Conservation (phyloP, 1,140 invertebrate genomes). For the Penaeus japonicus region DNA sequence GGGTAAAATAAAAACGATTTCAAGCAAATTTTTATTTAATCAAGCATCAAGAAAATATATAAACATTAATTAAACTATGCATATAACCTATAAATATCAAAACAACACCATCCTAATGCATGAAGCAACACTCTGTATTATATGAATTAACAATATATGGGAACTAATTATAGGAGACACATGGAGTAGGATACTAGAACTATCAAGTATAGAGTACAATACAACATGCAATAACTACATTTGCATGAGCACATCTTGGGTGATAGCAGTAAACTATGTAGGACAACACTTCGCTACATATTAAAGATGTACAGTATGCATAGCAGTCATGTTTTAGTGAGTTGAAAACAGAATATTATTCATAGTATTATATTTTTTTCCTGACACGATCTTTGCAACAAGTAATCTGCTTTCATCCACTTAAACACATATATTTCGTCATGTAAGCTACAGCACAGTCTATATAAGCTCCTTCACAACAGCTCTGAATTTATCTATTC, state of each 20-base stretch:
- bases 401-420: not conserved
- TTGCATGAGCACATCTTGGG: slow-evolving; percentile 16
- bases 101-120: slow-evolving; percentile 49
- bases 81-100: slow-evolving; percentile 53
- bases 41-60: slow-evolving; percentile 52
- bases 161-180: slow-evolving; percentile 39
- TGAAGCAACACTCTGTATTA: slow-evolving; percentile 45
- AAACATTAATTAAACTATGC: slow-evolving; percentile 53
- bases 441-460: slow-evolving; percentile 51
- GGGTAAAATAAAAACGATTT: too few relatives aligned
- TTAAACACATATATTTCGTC: slow-evolving; percentile 31
- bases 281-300: not conserved
- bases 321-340: slow-evolving; percentile 1
- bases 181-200: slow-evolving; percentile 20
- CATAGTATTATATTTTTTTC: not conserved
- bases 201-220: slow-evolving; percentile 14
- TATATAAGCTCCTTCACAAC: slow-evolving; percentile 51
- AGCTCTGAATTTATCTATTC: slow-evolving; percentile 22
- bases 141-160: slow-evolving; percentile 23
- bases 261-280: not conserved
- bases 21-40: slow-evolving; percentile 24
- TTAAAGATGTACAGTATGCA: slow-evolving; percentile 26
- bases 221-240: slow-evolving; percentile 22
- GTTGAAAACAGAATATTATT: not conserved
- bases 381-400: not conserved